Conservation (phyloP, 1,140 invertebrate genomes). For the Scaptomyza montana region DNA sequence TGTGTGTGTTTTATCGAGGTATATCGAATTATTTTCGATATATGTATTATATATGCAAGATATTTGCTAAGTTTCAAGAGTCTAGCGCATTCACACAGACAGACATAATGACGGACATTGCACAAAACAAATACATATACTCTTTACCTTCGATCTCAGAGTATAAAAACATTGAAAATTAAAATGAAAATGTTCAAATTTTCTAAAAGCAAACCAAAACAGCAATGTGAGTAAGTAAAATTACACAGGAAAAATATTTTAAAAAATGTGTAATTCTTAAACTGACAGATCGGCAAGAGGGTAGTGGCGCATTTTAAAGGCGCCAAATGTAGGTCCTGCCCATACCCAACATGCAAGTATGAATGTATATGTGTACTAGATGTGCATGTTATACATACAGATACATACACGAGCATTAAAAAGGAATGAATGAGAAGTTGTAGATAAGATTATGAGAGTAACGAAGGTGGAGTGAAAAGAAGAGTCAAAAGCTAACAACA, state of each 20-base stretch:
- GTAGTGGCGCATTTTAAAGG: conserved; percentile 43
- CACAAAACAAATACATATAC: too few relatives aligned
- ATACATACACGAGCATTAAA: conserved; percentile 22
- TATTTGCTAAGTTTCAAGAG: too few relatives aligned
- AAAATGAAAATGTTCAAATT: conserved; percentile 47
- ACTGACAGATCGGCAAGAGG: conserved; percentile 21
- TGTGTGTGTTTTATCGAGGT: too few relatives aligned
- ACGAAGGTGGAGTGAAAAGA: conserved; percentile 34
- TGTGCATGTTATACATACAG: not conserved
- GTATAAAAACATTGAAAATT: conserved; percentile 35
- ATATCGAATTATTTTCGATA: too few relatives aligned
- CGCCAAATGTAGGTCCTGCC: conserved; percentile 50
- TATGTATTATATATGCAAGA: too few relatives aligned
- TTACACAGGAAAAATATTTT: conserved; percentile 18
- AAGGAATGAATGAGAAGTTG: conserved; percentile 33
- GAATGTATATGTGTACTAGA: not conserved
- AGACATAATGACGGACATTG: too few relatives aligned
- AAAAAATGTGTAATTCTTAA: conserved; percentile 26
- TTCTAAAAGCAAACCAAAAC: conserved; percentile 39
- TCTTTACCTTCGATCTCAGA: too few relatives aligned
- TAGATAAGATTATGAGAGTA: conserved; percentile 40
- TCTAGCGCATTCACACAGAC: too few relatives aligned
- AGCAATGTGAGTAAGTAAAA: conserved; percentile 47
- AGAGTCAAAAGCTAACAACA: conserved; percentile 45
- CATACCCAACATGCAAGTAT: conserved; percentile 3